Base-by-base conservation (phyloP, 2,797 vertebrate species). In the Coregonus suidteri region DNA sequence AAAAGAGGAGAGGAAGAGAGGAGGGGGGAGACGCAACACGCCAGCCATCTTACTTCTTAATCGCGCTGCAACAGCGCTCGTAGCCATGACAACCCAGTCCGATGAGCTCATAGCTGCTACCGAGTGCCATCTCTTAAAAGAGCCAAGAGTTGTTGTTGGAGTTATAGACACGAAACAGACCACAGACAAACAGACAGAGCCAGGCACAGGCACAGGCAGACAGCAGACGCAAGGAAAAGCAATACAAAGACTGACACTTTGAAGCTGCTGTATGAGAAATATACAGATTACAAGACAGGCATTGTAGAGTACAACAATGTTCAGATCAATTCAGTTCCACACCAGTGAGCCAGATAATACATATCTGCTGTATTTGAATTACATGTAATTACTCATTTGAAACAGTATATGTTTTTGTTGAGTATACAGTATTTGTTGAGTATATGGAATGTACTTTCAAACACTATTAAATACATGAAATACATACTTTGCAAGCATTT, bases 61-160 rank as follows among this genome's bases (percentile, higher is more conserved):
- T 92, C 84, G 90, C 91, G 89, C 91, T 91, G 90, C 91, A 94
- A 94, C 93, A 93, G 93, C 91, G 91, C 92, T 91, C 87, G 92
- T 94, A 93, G 91, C 93, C 88, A 95, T 93, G 91, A 92, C 89
- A 78, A 94, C 91, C 84, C 90, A 92, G 90, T 91, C 92, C 88
- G 91, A 94, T 94, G 93, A 95, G 89, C 93, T 95, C 93, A 95
- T 91, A 88, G 91, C 90, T 91, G 90, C 91, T 92, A 88, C 83
- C 81, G 86, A 92, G 88, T 75, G 88, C 83, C 70, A 85, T 86
- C 91, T 84, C 82, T 88, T 92, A 92, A 93, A 93, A 93, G 91
- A 83, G 87, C 74, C 91, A 59, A 73, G 47, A 73, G 47, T 53
- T 15, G 56, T 30, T 31, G 25, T 56, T 52, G 34, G 51, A 73